These are phyloP conservation scores for Astreopora myriophthalma DNA, from an alignment of 64 coral and sea anemone genomes.

Conservation along the genomic window DNA sequence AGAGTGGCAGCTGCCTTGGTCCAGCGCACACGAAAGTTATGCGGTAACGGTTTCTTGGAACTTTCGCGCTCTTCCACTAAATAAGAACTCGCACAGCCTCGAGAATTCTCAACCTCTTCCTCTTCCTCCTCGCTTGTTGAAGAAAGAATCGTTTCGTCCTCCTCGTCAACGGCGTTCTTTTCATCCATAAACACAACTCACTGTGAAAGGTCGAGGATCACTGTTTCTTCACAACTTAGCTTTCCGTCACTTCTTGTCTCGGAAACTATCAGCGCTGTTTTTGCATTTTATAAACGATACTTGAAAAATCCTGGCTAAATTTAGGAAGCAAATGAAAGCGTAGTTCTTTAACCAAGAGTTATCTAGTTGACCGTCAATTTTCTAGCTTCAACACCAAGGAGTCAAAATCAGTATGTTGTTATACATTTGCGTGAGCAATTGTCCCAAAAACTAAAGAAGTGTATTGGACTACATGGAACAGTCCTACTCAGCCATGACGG, in stretches of 20 bases:
- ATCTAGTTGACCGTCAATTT: not conserved
- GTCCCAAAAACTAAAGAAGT: too few relatives aligned
- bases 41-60: not conserved
- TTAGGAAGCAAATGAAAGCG: not conserved
- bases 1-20: not conserved
- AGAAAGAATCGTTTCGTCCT: not conserved
- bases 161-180: not conserved
- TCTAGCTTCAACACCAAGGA: not conserved
- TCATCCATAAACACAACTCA: constrained; percentile 1
- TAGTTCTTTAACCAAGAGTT: not conserved
- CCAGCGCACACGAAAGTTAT: constrained; percentile 24
- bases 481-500: not conserved
- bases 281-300: not conserved
- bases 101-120: not conserved
- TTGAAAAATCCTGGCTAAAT: not conserved
- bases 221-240: not conserved
- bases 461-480: not conserved
- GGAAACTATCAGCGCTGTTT: not conserved
- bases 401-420: not conserved
- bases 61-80: constrained; percentile 21
- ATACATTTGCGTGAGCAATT: not conserved
- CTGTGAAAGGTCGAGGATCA: not conserved
- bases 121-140: constrained; percentile 9
- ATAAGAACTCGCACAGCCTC: constrained; percentile 20
- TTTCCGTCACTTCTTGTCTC: not conserved